These are phyloP conservation scores for Liolophura sinensis DNA, from an alignment of 1,140 invertebrate species.

Conservation along the genomic window DNA sequence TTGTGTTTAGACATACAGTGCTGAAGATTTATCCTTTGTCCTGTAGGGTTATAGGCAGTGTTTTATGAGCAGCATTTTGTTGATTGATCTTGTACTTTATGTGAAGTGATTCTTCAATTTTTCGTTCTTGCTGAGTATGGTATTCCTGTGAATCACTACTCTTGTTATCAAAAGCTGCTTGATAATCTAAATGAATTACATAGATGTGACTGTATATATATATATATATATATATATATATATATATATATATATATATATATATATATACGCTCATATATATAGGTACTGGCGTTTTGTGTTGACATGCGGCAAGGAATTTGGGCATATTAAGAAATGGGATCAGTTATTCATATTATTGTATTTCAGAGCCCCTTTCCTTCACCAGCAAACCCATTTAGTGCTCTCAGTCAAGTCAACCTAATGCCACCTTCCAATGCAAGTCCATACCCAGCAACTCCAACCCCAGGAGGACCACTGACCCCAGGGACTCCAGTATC, in stretches of 20 bases:
- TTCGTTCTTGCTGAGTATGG: no score
- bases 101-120: no score
- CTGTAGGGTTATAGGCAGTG: no score
- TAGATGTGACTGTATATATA: no score
- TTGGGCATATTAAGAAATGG: background rate
- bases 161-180: no score
- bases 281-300: background rate
- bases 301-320: background rate
- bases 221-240: background rate
- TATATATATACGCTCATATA: background rate
- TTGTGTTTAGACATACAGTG: no score
- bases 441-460: constrained; percentile 42
- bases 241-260: background rate
- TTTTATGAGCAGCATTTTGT: no score
- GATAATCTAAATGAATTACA: no score
- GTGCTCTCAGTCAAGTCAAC: constrained; percentile 36
- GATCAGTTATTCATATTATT: constrained; percentile 6
- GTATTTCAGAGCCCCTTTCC: constrained; percentile 44
- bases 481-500: constrained; percentile 94
- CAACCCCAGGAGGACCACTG: constrained; percentile 74
- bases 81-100: no score
- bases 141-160: no score
- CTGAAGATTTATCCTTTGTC: no score
- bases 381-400: constrained; percentile 41
- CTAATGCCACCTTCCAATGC: constrained; percentile 48